Base-by-base conservation (phyloP, 2,888 invertebrate genomes). In the Elegia similella region DNA sequence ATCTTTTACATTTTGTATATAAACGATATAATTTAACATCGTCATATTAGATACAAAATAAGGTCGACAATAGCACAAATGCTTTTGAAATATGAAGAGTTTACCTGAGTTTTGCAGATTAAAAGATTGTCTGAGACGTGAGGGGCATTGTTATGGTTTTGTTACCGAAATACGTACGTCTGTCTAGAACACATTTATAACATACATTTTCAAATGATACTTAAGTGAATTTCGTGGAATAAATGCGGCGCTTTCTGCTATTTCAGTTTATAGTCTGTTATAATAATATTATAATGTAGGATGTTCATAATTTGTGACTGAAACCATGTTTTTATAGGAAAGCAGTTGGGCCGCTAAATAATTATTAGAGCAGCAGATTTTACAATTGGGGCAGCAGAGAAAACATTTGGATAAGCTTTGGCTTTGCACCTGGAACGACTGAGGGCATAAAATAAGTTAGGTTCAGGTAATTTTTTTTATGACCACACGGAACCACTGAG, bases 81-180 rank as follows among this genome's bases (percentile, higher is more conserved):
- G 8, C 15, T 50, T 50, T 30, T 34, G 17, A 50, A 50, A 50
- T 30, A 50, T 34, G 34, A 50, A 50, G 34, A 50, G 34, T 50
- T 38, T 16, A 50, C 50, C 50, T 50, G 34, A 17, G 50, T 16
- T 34, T 50, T 29, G n/a, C 12, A 50, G 50, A 50, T 50, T 50
- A 50, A 50, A 34, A 50, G 50, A 50, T 50, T 34, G 50, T 50
- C 50, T 50, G 50, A 34, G 32, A 50, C 50, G 50, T 50, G 50
- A 34, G 16, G 2, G 32, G 50, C 12, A 16, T 50, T 50, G 32
- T 34, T 17, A 50, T 34, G 34, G 16, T 16, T 34, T 48, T 12
- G 23, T 46, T 29, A 29, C 29, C 23, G 46, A 23, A 46, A 30
- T 48, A 48, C 29, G 29, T 15, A 50, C 34, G 34, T 50, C 50